A percentile compares a stretch with the other conserved stretches of the same genome.
Evolutionary conservation across 2,888 invertebrate species (phyloP).

Genomic region (Lapara coniferarum): DNA sequence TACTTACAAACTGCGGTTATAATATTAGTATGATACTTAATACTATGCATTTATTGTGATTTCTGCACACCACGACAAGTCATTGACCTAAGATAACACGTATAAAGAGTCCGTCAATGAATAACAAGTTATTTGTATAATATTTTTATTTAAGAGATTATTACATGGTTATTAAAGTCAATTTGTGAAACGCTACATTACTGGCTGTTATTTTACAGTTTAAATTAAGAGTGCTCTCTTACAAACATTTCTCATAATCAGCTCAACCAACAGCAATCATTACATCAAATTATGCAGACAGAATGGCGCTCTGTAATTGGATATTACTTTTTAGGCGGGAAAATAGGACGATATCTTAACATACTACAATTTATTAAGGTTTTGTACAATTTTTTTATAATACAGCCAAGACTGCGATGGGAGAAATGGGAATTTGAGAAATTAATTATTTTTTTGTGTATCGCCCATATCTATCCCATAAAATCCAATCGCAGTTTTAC

Average conservation of each 20-base stretch:
- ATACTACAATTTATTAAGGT: conserved; percentile 17
- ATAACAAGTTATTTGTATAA: conserved; percentile 6
- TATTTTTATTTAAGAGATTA: conserved; percentile 21
- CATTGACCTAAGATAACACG: neutral
- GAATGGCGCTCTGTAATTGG: conserved; percentile 26
- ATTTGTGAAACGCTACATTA: conserved; percentile 19
- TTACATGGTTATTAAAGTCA: conserved; percentile 17
- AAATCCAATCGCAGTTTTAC: neutral
- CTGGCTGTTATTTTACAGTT: conserved; percentile 1
- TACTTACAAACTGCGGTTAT: too few species aligned
- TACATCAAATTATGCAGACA: conserved; percentile 21
- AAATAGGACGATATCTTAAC: conserved; percentile 30
- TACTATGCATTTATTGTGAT: neutral
- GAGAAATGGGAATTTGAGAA: neutral
- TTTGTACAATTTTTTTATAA: conserved; percentile 11
- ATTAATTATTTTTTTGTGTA: neutral
- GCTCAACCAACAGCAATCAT: conserved; percentile 3
- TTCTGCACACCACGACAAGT: neutral
- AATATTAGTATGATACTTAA: too few species aligned
- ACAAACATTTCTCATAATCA: neutral
- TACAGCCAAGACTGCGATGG: neutral
- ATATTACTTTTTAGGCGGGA: conserved; percentile 30
- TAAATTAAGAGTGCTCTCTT: neutral
- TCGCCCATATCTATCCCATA: neutral
- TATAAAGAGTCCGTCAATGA: neutral